Base-by-base conservation (phyloP, 1,140 invertebrate genomes). In the Carposina sasakii region DNA sequence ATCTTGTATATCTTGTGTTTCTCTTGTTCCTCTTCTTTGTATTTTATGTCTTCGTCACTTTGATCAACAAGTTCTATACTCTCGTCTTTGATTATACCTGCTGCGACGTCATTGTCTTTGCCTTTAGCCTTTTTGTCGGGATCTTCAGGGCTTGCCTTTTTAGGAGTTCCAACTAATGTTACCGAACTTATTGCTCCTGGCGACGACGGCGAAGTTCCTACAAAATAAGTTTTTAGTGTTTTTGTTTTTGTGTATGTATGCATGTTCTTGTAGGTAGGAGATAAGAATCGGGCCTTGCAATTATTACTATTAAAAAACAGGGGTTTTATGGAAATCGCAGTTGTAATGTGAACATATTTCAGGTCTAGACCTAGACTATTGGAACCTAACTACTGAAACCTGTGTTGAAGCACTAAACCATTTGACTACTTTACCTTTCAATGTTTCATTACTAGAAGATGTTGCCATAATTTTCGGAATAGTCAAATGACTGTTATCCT, bases 371-470 rank as follows among this genome's bases (percentile, higher is more conserved):
- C n/a, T n/a, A n/a, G n/a, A n/a, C n/a, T n/a, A n/a, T n/a, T n/a
- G n/a, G n/a, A n/a, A n/a, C n/a, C n/a, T n/a, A n/a, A n/a, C n/a
- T n/a, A n/a, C n/a, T n/a, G n/a, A n/a, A n/a, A n/a, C n/a, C n/a
- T n/a, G n/a, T n/a, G n/a, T n/a, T n/a, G n/a, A n/a, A n/a, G n/a
- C n/a, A n/a, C n/a, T n/a, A n/a, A n/a, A n/a, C n/a, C n/a, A 59
- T 46, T 6, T 28, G 12, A 28, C 6, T 13, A n/a, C 13, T 33
- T 67, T 86, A 91, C 90, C 92, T 83, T 90, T 93, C 2, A 92
- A 76, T 22, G 91, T 94, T 66, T 93, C 91, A 37, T 90, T 89
- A 71, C 91, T 93, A 0, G 90, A 91, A 0, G 91, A 93, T 1
- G 87, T 89, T 0, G 90, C 87, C 59, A 92, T 90, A 31, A 88